Evolutionary conservation across 2,888 invertebrate species (phyloP).

Genomic region (Heliconius ismenius): DNA sequence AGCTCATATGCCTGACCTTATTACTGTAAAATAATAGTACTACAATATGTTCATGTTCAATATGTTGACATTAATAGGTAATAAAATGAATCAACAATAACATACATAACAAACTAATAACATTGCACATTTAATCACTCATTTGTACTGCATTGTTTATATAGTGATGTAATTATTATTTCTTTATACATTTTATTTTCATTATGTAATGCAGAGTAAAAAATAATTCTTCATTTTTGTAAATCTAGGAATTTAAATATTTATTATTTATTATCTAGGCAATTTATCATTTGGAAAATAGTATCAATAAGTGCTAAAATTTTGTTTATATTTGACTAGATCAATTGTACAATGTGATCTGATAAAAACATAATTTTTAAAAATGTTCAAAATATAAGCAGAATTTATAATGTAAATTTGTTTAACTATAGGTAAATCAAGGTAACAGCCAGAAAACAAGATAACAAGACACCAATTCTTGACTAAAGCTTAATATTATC

Average conservation of each 20-base stretch:
- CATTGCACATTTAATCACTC: constrained; percentile 21
- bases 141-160: constrained; percentile 1
- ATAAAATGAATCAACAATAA: constrained; percentile 17
- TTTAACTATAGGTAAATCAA: neutral
- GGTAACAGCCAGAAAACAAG: constrained; percentile 6
- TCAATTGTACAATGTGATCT: neutral
- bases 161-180: neutral
- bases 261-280: neutral
- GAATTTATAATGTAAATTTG: constrained; percentile 1
- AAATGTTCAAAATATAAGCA: neutral
- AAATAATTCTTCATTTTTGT: neutral
- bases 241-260: neutral
- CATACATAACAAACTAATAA: constrained; percentile 5
- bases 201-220: neutral
- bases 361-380: neutral
- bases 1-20: constrained; percentile 11
- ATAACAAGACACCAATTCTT: constrained; percentile 2
- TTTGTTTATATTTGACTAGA: neutral
- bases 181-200: neutral
- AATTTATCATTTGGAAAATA: neutral
- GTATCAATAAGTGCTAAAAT: neutral
- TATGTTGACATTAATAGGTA: constrained; percentile 13
- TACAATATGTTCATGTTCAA: neutral
- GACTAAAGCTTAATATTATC: constrained; percentile 8
- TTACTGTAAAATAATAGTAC: constrained; percentile 1